Conservation (phyloP, 2,888 invertebrate genomes). For the Rhagium mordax region DNA sequence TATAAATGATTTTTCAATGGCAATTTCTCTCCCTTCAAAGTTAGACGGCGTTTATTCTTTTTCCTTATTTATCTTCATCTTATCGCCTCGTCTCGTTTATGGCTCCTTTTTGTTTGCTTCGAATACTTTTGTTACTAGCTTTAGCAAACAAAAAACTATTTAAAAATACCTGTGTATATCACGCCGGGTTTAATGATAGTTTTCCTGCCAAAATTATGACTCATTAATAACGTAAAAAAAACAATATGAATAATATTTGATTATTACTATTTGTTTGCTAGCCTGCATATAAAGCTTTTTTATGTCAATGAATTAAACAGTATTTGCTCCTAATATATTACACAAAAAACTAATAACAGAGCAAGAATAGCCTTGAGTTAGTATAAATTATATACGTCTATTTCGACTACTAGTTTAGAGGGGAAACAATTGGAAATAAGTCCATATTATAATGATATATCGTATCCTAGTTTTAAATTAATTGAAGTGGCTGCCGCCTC, state of each 20-base stretch:
- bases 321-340: not conserved
- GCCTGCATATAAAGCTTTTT: not conserved
- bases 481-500: not conserved
- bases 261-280: not conserved
- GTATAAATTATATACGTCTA: conserved; percentile 4
- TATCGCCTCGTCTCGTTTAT: too few species aligned
- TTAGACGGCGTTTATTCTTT: too few species aligned
- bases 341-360: not conserved
- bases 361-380: not conserved
- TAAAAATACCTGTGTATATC: too few species aligned
- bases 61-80: too few species aligned
- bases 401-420: conserved; percentile 6
- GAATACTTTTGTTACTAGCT: too few species aligned
- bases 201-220: not conserved
- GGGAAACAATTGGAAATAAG: conserved; percentile 13
- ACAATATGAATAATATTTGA: conserved; percentile 2
- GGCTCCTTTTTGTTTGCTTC: too few species aligned
- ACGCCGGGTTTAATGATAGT: too few species aligned
- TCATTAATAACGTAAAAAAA: not conserved
- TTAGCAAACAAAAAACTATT: not conserved
- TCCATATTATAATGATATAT: not conserved
- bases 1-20: too few species aligned
- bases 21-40: too few species aligned
- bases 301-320: not conserved
- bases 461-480: not conserved